Evolutionary conservation across 2,888 invertebrate genomes (phyloP).

Genomic region (Drosophila pegasa): DNA sequence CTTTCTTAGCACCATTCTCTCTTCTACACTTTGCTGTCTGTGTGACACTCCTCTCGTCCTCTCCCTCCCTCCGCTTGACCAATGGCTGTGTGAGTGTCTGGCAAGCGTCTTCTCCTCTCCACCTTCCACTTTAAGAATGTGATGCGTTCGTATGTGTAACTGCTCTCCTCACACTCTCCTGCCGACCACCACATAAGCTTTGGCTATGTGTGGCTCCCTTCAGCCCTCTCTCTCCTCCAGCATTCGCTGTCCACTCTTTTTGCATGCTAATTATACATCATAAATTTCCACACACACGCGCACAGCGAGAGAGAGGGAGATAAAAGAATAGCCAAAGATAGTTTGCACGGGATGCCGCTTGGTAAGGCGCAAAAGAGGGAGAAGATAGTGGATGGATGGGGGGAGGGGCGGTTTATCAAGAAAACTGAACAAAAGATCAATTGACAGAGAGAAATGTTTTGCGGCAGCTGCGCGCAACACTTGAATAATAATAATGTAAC

Average conservation of each 20-base stretch:
- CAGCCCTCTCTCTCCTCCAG: background rate
- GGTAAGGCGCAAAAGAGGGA: slow-evolving; percentile 3
- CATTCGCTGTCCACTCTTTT: slow-evolving; percentile 63
- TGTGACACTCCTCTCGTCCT: background rate
- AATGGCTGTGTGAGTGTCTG: background rate
- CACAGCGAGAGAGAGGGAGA: background rate
- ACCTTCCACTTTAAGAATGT: background rate
- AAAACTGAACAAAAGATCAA: slow-evolving; percentile 81
- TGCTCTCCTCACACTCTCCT: background rate
- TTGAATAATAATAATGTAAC: slow-evolving; percentile 66
- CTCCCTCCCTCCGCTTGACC: background rate
- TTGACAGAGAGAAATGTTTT: slow-evolving; percentile 76
- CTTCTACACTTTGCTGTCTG: no score
- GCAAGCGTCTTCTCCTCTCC: background rate
- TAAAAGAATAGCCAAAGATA: slow-evolving; percentile 27
- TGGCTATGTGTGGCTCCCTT: background rate
- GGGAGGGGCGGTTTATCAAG: slow-evolving; percentile 63
- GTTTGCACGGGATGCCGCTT: slow-evolving; percentile 27
- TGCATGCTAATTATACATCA: slow-evolving; percentile 82
- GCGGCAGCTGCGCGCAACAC: slow-evolving; percentile 65
- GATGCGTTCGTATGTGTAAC: background rate
- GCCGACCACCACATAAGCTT: background rate
- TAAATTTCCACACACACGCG: slow-evolving; percentile 68
- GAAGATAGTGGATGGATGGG: slow-evolving; percentile 28
- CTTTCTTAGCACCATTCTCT: background rate